phyloP scores from a whole-genome alignment of 2,797 vertebrate species.

The Tympanoctomys barrerae region DNA sequence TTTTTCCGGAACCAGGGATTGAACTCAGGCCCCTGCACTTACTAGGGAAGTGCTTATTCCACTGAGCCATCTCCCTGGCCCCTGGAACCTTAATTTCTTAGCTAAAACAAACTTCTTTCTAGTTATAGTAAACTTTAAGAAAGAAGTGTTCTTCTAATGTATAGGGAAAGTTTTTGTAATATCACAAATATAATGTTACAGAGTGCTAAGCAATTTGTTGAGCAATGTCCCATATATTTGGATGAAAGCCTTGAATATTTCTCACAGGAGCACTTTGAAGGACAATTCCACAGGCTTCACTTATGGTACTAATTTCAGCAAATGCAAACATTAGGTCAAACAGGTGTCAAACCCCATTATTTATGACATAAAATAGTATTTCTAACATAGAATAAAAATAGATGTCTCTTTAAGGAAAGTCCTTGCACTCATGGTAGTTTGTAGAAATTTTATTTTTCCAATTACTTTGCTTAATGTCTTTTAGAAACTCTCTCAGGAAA shows the following conservation, averaged over 20 bases:
- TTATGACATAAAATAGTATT: not conserved
- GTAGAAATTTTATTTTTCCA: not conserved
- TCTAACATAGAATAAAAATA: not conserved
- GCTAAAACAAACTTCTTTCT: not conserved
- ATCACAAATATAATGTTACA: slow-evolving; percentile 13
- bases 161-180: not conserved
- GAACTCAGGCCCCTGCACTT: too few relatives aligned
- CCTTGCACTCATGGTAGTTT: not conserved
- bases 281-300: not conserved
- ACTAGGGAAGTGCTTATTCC: too few relatives aligned
- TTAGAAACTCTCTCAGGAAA: not conserved
- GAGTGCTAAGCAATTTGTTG: not conserved
- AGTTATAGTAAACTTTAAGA: not conserved
- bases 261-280: not conserved
- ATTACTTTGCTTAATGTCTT: slow-evolving; percentile 12
- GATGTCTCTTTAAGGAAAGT: not conserved
- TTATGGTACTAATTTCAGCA: slow-evolving; percentile 19
- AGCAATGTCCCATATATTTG: not conserved
- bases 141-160: not conserved
- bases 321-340: slow-evolving; percentile 2
- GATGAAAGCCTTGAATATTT: not conserved
- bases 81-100: too few relatives aligned
- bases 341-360: not conserved
- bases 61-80: too few relatives aligned
- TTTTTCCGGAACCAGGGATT: too few relatives aligned